phyloP scores from a whole-genome alignment of 2,888 invertebrate genomes.

The Sceliomorpha sp. region DNA sequence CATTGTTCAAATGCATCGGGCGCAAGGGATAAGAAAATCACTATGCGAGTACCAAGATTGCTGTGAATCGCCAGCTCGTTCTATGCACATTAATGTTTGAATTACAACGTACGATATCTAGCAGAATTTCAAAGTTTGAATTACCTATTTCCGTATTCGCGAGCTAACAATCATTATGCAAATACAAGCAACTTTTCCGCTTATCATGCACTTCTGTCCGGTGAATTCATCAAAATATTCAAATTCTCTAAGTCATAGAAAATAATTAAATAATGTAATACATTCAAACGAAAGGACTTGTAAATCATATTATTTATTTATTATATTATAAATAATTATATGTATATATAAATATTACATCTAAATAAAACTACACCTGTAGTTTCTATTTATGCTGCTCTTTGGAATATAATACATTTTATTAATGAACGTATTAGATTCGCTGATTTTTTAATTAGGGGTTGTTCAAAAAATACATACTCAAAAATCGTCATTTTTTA shows the following conservation, averaged over 20 bases:
- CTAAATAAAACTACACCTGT: too few species aligned
- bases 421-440: too few species aligned
- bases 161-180: slow-evolving; percentile 53
- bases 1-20: slow-evolving; percentile 14
- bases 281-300: slow-evolving; percentile 23
- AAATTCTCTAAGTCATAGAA: slow-evolving; percentile 39
- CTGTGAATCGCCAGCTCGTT: slow-evolving; percentile 26
- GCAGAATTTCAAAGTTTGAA: slow-evolving; percentile 51
- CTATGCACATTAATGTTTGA: slow-evolving; percentile 44
- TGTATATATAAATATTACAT: too few species aligned
- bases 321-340: too few species aligned
- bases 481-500: too few species aligned
- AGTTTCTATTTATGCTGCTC: too few species aligned
- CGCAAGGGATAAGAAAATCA: slow-evolving; percentile 37
- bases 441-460: too few species aligned
- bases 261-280: slow-evolving; percentile 33
- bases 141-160: slow-evolving; percentile 48
- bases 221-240: slow-evolving; percentile 49
- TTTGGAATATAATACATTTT: too few species aligned
- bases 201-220: slow-evolving; percentile 48
- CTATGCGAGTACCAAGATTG: slow-evolving; percentile 36
- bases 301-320: slow-evolving; percentile 9
- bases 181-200: slow-evolving; percentile 47
- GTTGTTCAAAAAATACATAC: too few species aligned
- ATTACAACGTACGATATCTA: slow-evolving; percentile 49